Evolutionary conservation across 2,888 invertebrate genomes (phyloP), one percentile per base, ranked within the genome.

Genomic region (Lycophotia porphyrea): DNA sequence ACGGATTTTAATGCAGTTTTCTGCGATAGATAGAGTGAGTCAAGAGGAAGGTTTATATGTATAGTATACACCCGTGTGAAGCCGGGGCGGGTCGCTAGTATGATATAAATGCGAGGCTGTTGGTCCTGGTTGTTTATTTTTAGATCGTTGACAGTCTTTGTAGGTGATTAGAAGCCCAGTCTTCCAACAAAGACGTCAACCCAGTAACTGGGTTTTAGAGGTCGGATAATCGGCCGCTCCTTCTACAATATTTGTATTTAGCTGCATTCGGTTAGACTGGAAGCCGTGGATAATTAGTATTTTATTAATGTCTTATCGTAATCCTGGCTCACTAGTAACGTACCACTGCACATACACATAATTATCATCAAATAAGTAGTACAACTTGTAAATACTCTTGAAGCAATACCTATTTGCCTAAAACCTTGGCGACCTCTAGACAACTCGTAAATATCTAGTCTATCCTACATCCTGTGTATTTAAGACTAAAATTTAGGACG

Each of bases 391-490:
- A 75, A 75, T 27, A 69, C 65, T 60, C 47, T 13, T 52, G 60
- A 66, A 69, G 52, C 49, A 67, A 63, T 63, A 61, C 36, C 21
- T 81, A 78, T 84, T 84, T 73, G 27, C 58, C 34, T 27, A 70
- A 27, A 71, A 60, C 65, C 15, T 7, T 21, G 21, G 60, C 55
- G 74, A 76, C 86, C 77, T 84, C 72, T 74, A 86, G 61, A 86
- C 80, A 70, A 52, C 27, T 71, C 24, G 73, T 71, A 76, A 75
- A 86, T 71, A 72, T 67, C 49, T 69, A 66, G 80, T 74, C 67
- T 60, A 69, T 64, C 78, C 42, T 73, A 74, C 44, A 71, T 86
- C 84, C 84, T 80, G 74, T 70, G 74, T 76, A 8, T 66, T 52
- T 47, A 66, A 75, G 70, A 69, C 68, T 78, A 74, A 24, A 67